Percentiles rank a stretch among this genome's conserved stretches.
Evolutionary conservation across 1,140 invertebrate species (phyloP).

Genomic region (Plectus sambesii): DNA sequence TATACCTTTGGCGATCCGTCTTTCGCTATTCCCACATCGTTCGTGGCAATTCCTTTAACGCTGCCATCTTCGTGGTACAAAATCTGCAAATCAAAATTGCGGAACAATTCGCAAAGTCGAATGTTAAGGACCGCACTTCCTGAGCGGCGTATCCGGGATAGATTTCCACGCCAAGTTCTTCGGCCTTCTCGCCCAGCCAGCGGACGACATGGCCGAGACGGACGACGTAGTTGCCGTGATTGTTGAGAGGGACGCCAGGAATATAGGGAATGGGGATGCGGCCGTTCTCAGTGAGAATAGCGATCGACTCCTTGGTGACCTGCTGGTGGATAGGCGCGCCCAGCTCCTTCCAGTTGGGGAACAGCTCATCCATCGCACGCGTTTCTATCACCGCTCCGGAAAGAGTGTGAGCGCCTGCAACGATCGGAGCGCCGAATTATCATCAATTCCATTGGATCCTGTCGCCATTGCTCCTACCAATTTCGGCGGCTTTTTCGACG

Average conservation of each 20-base stretch:
- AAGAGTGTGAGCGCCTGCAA: slow-evolving; percentile 82
- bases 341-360: slow-evolving; percentile 92
- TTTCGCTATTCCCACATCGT: slow-evolving; percentile 95
- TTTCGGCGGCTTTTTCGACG: slow-evolving; percentile 85
- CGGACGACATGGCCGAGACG: slow-evolving; percentile 83
- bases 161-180: slow-evolving; percentile 89
- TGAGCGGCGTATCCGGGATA: slow-evolving; percentile 89
- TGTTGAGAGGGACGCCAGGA: slow-evolving; percentile 85
- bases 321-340: slow-evolving; percentile 49
- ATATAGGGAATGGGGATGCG: slow-evolving; percentile 73
- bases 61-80: slow-evolving; percentile 82
- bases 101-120: not conserved
- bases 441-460: too few species aligned
- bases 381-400: slow-evolving; percentile 97
- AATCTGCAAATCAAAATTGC: slow-evolving; percentile 51
- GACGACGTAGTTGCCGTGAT: slow-evolving; percentile 97
- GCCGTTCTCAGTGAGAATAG: slow-evolving; percentile 65
- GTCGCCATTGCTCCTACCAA: too few species aligned
- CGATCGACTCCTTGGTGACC: slow-evolving; percentile 55
- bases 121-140: slow-evolving; percentile 36
- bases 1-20: slow-evolving; percentile 87
- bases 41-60: slow-evolving; percentile 91
- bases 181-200: slow-evolving; percentile 92
- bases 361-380: slow-evolving; percentile 74
- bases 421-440: too few species aligned